These are phyloP conservation scores for Latrodectus geometricus DNA, from an alignment of 1,140 invertebrate genomes.

Conservation along the genomic window DNA sequence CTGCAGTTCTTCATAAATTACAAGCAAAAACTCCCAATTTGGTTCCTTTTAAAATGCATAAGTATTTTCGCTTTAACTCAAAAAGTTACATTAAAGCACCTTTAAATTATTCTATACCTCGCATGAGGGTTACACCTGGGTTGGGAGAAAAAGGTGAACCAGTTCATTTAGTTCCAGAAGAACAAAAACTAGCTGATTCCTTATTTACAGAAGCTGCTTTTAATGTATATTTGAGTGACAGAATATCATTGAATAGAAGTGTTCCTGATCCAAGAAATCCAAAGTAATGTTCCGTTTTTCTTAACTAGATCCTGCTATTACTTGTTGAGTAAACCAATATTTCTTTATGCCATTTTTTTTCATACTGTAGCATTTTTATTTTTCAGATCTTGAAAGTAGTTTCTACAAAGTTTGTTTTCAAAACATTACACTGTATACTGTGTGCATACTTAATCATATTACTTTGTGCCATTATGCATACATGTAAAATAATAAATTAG, in stretches of 20 bases:
- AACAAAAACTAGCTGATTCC: slow-evolving; percentile 75
- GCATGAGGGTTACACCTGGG: slow-evolving; percentile 68
- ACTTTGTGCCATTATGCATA: too few species aligned
- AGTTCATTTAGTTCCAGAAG: slow-evolving; percentile 73
- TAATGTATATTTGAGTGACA: slow-evolving; percentile 89
- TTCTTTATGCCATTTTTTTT: neutral
- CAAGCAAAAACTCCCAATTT: slow-evolving; percentile 15
- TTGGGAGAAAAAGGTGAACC: slow-evolving; percentile 80
- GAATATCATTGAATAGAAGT: slow-evolving; percentile 85
- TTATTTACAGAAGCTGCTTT: slow-evolving; percentile 86
- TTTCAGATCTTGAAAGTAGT: too few species aligned
- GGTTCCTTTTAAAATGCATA: neutral
- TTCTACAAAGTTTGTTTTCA: too few species aligned
- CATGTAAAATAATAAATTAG: too few species aligned
- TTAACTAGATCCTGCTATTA: neutral
- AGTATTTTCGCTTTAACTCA: neutral
- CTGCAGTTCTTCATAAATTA: slow-evolving; percentile 39
- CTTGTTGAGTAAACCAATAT: neutral
- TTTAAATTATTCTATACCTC: slow-evolving; percentile 18
- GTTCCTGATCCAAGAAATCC: slow-evolving; percentile 84
- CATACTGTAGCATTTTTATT: neutral
- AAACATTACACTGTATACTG: too few species aligned
- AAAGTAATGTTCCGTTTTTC: slow-evolving; percentile 72
- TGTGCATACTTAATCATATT: too few species aligned
- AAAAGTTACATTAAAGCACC: neutral